Percentiles rank a stretch among this genome's conserved stretches.
phyloP scores from a whole-genome alignment of 2,888 invertebrate genomes.

The Pheosia tremula region DNA sequence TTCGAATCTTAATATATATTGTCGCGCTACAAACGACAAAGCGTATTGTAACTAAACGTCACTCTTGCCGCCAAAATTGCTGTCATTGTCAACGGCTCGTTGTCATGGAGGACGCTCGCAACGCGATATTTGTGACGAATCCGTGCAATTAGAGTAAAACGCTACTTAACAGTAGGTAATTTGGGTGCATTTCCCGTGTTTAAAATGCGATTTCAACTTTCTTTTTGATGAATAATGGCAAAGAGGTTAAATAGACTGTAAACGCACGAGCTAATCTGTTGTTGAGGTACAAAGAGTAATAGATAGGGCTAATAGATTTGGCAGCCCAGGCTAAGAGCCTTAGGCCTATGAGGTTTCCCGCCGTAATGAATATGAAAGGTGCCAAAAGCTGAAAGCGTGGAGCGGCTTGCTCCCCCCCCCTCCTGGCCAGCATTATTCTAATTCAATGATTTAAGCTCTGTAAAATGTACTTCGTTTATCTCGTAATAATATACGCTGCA shows the following conservation, averaged over 20 bases:
- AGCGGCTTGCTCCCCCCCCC: no score
- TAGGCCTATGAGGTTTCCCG: no score
- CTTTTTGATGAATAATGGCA: conserved; percentile 63
- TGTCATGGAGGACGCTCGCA: conserved; percentile 60
- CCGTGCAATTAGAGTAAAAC: conserved; percentile 78
- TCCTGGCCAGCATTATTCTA: no score
- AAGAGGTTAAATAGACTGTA: conserved; percentile 78
- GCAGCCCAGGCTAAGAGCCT: no score
- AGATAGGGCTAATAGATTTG: no score
- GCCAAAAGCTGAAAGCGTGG: no score
- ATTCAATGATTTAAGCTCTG: no score
- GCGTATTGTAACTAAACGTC: conserved; percentile 29
- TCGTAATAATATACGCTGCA: no score
- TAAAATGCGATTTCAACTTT: conserved; percentile 76
- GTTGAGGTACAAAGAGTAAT: conserved; percentile 6
- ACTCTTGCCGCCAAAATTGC: conserved; percentile 66
- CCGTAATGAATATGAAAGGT: no score
- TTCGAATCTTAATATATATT: neutral
- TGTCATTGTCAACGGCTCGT: conserved; percentile 62
- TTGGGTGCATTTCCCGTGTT: conserved; percentile 74
- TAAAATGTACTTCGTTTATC: no score
- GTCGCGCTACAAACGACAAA: conserved; percentile 22
- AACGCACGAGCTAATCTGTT: conserved; percentile 47
- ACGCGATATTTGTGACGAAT: conserved; percentile 67
- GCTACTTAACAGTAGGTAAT: conserved; percentile 75